Evolutionary conservation across 1,140 invertebrate genomes (phyloP).

Genomic region (Oreohelix idahoensis): DNA sequence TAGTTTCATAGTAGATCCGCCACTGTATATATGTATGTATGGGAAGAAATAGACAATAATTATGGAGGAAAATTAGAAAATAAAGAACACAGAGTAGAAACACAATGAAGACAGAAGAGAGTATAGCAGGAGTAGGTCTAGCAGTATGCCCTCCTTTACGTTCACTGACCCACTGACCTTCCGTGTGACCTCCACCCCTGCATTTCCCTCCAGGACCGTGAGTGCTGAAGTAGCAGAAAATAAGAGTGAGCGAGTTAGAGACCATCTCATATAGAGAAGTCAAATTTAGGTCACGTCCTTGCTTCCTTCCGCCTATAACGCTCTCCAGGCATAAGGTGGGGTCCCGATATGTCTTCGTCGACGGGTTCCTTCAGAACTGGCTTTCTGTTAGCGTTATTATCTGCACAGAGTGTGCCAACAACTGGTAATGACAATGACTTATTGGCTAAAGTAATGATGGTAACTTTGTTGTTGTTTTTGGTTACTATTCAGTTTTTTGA

Average conservation of each 20-base stretch:
- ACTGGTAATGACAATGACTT: no score
- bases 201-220: slow-evolving; percentile 9
- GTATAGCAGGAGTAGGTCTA: background rate
- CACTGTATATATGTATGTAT: no score
- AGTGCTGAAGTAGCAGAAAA: slow-evolving; percentile 16
- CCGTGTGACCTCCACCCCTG: slow-evolving; percentile 10
- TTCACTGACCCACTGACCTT: slow-evolving; percentile 16
- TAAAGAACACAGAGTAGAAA: background rate
- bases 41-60: background rate
- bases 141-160: background rate
- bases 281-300: background rate
- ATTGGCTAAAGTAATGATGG: no score
- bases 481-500: no score
- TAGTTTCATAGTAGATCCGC: no score
- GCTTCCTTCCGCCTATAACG: background rate
- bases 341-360: background rate
- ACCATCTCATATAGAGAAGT: background rate
- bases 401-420: no score
- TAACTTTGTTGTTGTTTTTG: no score
- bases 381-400: no score
- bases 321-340: background rate
- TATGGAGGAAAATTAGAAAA: background rate
- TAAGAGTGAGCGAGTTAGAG: background rate
- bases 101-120: no score
- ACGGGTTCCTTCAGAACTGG: background rate